Conservation (phyloP, 2,888 invertebrate species). For the Drosophila dives region DNA sequence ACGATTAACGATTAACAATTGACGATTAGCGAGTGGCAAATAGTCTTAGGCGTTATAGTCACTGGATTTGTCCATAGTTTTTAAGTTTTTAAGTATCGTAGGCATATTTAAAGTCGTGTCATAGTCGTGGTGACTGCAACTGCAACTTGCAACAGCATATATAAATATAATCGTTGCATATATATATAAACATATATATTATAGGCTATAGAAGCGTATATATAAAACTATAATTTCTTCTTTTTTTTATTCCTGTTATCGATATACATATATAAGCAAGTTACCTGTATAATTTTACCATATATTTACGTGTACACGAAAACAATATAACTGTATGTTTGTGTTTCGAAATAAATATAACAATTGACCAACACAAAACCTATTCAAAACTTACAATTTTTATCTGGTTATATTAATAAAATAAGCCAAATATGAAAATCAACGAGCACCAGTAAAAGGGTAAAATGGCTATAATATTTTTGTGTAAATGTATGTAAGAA, state of each 20-base stretch:
- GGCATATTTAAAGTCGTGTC: constrained; percentile 20
- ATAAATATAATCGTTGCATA: background rate
- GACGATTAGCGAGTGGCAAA: constrained; percentile 12
- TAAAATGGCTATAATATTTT: no score
- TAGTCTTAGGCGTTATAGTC: constrained; percentile 49
- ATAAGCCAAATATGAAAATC: background rate
- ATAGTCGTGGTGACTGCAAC: constrained; percentile 3
- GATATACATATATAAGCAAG: constrained; percentile 42
- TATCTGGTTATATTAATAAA: no score
- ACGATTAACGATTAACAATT: constrained; percentile 21
- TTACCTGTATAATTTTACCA: constrained; percentile 39
- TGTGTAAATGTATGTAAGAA: no score
- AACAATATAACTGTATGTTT: constrained; percentile 1
- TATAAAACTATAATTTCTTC: constrained; percentile 5
- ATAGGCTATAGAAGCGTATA: constrained; percentile 11
- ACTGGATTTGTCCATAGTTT: constrained; percentile 63
- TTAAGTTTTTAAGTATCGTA: constrained; percentile 51
- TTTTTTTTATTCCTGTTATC: constrained; percentile 45
- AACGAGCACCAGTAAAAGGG: no score
- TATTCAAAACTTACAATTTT: background rate
- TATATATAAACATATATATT: constrained; percentile 3
- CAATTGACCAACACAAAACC: constrained; percentile 30
- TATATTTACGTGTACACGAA: constrained; percentile 12
- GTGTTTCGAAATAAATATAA: constrained; percentile 54
- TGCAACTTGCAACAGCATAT: constrained; percentile 16